Evolutionary conservation across 2,888 invertebrate genomes (phyloP), one percentile per base, ranked within the genome.

Genomic region (Yponomeuta evonymella): DNA sequence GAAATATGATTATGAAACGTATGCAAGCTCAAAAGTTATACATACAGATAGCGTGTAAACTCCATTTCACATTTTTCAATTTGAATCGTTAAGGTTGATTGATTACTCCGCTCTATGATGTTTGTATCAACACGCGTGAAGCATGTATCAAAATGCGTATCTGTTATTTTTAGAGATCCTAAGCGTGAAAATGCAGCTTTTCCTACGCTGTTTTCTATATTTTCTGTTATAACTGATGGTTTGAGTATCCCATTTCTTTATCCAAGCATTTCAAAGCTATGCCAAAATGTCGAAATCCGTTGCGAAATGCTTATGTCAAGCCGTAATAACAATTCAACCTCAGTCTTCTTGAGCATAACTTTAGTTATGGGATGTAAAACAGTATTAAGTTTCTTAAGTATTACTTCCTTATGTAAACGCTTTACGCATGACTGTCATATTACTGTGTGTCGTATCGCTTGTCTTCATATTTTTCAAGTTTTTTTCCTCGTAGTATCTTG

Each of bases 401-500:
- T 51, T 51, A 51, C 51, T 51, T 51, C 51, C 51, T 51, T 58
- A 58, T 58, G 15, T 58, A 58, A 58, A 58, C 51, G 51, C 51
- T 58, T 58, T 58, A 58, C 15, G 15, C 51, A 15, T 58, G 6
- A 58, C 51, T 58, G 51, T 58, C 51, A 8, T 58, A 58, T 58
- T 58, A 58, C 51, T 15, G 15, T 15, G 51, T 5, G 15, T 58
- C 51, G 51, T 15, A 15, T 58, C 51, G 12, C 51, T 15, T 15
- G 51, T 58, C 51, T 15, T 58, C 51, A 15, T 58, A 15, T 15
- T 58, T 58, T 58, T 15, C 15, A 15, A 58, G 12, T 58, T 58
- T 58, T 15, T 58, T 58, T 1, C 51, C 15, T 58, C 15, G 51
- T 58, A 58, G 51, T 58, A 58, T 58, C 12, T 15, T 5, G 15